Evolutionary conservation across 2,113 vertebrate species (phyloP).

Genomic region (Tapirus terrestris): DNA sequence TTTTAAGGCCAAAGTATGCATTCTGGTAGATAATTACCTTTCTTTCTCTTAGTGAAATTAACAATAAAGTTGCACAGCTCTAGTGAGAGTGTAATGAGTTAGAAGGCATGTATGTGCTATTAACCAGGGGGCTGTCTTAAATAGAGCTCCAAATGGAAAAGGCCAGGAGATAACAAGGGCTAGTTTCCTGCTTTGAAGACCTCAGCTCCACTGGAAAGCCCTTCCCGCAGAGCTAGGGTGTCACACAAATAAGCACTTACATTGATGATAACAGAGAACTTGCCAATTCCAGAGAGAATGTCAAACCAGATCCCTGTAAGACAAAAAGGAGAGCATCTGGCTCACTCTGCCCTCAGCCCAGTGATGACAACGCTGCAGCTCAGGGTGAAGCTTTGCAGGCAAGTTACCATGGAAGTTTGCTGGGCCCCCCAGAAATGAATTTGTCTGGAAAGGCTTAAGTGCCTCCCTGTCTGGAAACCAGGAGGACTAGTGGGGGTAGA

Average conservation of each 20-base stretch:
- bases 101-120: not conserved
- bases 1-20: not conserved
- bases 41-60: conserved; percentile 1
- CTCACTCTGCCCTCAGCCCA: not conserved
- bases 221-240: not conserved
- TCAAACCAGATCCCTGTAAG: conserved; percentile 98
- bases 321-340: not conserved
- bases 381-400: not conserved
- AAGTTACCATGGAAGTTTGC: not conserved
- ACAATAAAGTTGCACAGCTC: not conserved
- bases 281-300: conserved; percentile 97
- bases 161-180: not conserved
- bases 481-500: no score
- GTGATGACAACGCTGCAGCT: not conserved
- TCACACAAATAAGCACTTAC: conserved; percentile 88
- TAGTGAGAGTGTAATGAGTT: not conserved
- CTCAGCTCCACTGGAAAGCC: not conserved
- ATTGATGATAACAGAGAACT: conserved; percentile 98
- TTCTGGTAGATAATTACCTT: not conserved
- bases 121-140: not conserved
- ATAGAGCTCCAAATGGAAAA: not conserved
- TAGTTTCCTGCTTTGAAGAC: not conserved
- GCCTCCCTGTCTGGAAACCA: not conserved
- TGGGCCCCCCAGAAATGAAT: not conserved
- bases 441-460: not conserved